These are phyloP conservation scores for Excalfactoria chinensis DNA, from an alignment of 2,113 vertebrate genomes.

Conservation along the genomic window DNA sequence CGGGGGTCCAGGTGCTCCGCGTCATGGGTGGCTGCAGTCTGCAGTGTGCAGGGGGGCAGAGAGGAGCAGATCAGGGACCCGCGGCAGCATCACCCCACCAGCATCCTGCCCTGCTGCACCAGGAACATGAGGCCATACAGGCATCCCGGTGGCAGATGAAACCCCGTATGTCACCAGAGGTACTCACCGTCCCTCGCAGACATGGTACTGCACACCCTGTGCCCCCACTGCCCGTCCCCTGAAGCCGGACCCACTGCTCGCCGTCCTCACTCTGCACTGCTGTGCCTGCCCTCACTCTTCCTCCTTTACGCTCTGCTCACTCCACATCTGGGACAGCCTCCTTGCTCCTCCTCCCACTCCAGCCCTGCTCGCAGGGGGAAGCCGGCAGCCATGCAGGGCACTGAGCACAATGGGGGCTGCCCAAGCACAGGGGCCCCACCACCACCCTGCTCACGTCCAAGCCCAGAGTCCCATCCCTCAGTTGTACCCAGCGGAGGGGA, in stretches of 20 bases:
- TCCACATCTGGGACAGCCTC: neutral
- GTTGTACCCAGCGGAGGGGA: fast-evolving
- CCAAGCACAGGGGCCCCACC: neutral
- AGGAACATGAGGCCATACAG: neutral
- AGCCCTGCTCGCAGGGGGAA: neutral
- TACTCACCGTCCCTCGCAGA: conserved; percentile 8
- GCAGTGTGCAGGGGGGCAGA: neutral
- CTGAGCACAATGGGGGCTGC: neutral
- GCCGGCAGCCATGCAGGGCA: neutral
- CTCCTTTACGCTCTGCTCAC: conserved; percentile 4
- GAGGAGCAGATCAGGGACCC: neutral
- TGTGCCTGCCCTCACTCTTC: neutral
- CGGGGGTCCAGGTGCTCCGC: neutral
- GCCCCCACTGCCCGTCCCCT: fast-evolving
- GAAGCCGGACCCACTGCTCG: fast-evolving
- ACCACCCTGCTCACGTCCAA: fast-evolving
- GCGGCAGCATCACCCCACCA: fast-evolving
- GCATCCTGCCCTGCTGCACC: fast-evolving
- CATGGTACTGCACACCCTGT: neutral
- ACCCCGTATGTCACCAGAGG: fast-evolving
- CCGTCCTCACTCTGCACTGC: neutral
- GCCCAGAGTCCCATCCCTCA: neutral
- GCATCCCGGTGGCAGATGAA: fast-evolving
- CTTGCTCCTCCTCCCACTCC: conserved; percentile 50
- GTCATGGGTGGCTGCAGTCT: neutral